Conservation (phyloP, 1,140 invertebrate species). For the Drosophila kepulauana region DNA sequence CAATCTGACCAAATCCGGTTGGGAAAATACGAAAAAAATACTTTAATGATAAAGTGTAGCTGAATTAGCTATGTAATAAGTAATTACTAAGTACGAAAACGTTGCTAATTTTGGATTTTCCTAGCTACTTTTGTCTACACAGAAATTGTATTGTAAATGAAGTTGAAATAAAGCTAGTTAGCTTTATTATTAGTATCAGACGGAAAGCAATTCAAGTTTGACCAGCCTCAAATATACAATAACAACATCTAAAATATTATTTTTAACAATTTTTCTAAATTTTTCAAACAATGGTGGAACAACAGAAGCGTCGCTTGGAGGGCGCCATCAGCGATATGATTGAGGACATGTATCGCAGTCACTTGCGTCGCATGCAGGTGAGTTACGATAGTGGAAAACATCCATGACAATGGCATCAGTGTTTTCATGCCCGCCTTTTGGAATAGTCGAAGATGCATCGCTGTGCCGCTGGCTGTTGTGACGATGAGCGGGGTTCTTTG, state of each 20-base stretch:
- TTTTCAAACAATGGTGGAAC: conserved; percentile 89
- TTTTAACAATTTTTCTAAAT: conserved; percentile 46
- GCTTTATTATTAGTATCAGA: conserved; percentile 20
- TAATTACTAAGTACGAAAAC: too few species aligned
- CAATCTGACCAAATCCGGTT: too few species aligned
- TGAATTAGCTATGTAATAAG: too few species aligned
- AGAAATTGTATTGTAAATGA: background rate
- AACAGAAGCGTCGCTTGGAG: conserved; percentile 92
- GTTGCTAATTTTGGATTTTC: too few species aligned
- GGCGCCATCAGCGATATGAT: conserved; percentile 91
- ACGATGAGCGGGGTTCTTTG: conserved; percentile 89
- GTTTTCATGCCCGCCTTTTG: background rate
- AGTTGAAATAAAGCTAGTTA: conserved; percentile 1
- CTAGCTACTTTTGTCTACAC: too few species aligned
- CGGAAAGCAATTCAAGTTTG: background rate
- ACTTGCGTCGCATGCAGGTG: conserved; percentile 95
- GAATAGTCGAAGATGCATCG: conserved; percentile 90
- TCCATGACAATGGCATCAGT: background rate
- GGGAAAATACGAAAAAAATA: too few species aligned
- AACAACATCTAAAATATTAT: conserved; percentile 18
- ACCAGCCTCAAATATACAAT: conserved; percentile 28
- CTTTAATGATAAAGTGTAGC: too few species aligned
- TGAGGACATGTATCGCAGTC: conserved; percentile 91
- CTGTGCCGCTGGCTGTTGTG: conserved; percentile 94
- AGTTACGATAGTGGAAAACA: background rate